Percentiles rank a stretch among this genome's conserved stretches.
phyloP scores from a whole-genome alignment of 30 jellyfish, hydroid and myxozoan genomes.

The Cassiopea xamachana region DNA sequence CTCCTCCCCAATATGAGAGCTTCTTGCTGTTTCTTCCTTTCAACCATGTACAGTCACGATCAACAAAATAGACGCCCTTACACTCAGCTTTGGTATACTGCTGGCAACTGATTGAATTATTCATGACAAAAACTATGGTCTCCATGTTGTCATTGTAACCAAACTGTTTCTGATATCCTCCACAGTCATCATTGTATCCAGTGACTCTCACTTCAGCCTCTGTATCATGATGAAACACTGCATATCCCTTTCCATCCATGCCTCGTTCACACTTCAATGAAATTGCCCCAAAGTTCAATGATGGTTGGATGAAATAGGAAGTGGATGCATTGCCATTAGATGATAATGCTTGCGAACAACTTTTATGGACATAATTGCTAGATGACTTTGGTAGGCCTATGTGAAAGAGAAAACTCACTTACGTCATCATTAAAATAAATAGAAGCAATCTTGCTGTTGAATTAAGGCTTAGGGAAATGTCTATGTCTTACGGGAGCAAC shows the following conservation, averaged over 20 bases:
- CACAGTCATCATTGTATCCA: slow-evolving; percentile 18
- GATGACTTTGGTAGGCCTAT: background rate
- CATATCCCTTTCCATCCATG: slow-evolving; percentile 5
- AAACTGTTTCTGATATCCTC: slow-evolving; percentile 26
- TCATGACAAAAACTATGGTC: slow-evolving; percentile 4
- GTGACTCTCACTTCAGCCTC: slow-evolving; percentile 18
- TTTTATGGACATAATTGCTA: slow-evolving; percentile 3
- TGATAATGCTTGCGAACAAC: slow-evolving; percentile 3
- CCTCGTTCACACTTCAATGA: background rate
- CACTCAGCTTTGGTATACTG: slow-evolving; percentile 20
- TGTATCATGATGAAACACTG: slow-evolving; percentile 24
- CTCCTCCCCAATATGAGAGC: slow-evolving; percentile 50
- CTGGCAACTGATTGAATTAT: slow-evolving; percentile 15
- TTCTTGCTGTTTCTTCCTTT: slow-evolving; percentile 17
- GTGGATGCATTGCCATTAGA: slow-evolving; percentile 6
- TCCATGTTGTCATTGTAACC: background rate
- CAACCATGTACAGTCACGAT: slow-evolving; percentile 14
- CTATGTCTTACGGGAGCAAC: no score
- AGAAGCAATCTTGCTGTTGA: no score
- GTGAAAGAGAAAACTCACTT: background rate
- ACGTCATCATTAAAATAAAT: background rate
- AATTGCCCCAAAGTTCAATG: background rate
- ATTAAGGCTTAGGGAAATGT: no score
- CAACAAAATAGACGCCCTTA: slow-evolving; percentile 9
- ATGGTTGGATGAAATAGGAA: slow-evolving; percentile 21